Evolutionary conservation across 2,113 vertebrate species (phyloP), one percentile per base, ranked within the genome.

Genomic region (Noctilio leporinus): DNA sequence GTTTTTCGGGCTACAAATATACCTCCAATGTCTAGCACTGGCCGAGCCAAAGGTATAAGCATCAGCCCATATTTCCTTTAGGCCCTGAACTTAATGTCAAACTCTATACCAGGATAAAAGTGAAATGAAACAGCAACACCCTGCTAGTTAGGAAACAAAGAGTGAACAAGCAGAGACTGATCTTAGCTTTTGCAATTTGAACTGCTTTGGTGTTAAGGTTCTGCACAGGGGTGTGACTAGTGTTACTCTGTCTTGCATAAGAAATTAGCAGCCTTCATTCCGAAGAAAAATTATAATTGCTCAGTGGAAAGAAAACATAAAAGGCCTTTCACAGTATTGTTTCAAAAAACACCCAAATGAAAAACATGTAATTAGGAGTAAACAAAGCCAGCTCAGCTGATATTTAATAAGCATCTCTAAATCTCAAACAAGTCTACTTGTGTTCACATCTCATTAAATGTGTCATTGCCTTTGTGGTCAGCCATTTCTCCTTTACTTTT

Each of bases 341-440:
- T 97, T 95, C 93, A 89, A 80, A 80, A 95, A 93, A 86, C 47
- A 82, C 69, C 38, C 78, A 57, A 64, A 70, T 62, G 87, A 88
- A 89, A 78, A 84, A 64, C 40, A 24, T 59, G 47, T 85, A 76
- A 93, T 86, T 82, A 89, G 53, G 70, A 10, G 40, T 91, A 89
- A 93, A 65, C 43, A 65, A 89, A 91, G 17, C 38, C 88, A 86
- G 45, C 73, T 92, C 59, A 82, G 40, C 59, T 70, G 57, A 93
- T 26, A 65, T 76, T 85, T 65, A 84, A 76, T 92, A 77, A 93
- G 80, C 33, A 82, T 90, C 57, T 87, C 77, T 55, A 59, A 45
- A 72, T 55, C 93, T 90, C 78, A 40, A 62, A 70, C 40, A 28
- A 19, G 33, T 59, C 43, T 55, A 19, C 47, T 67, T 26, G 35